Conservation (phyloP, 2,797 vertebrate genomes). For the Sebastes jordani region DNA sequence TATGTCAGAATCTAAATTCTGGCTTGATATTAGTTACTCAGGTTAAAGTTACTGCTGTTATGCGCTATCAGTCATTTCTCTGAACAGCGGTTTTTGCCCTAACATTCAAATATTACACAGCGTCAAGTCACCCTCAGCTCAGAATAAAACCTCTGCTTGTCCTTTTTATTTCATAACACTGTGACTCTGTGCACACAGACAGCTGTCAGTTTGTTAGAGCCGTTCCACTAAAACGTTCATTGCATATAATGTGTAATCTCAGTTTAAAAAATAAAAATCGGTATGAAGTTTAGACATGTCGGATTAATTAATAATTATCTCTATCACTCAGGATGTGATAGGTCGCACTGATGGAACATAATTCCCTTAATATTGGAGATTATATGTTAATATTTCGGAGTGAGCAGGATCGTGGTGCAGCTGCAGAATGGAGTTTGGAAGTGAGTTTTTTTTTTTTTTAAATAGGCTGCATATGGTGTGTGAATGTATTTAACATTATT, state of each 20-base stretch:
- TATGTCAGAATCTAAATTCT: neutral
- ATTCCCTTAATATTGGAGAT: neutral
- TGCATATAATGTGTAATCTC: neutral
- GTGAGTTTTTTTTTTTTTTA: too few relatives aligned
- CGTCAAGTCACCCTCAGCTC: neutral
- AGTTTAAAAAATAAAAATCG: neutral
- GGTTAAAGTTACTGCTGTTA: neutral
- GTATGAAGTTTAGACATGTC: neutral
- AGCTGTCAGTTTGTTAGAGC: neutral
- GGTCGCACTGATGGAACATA: neutral
- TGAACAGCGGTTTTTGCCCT: neutral
- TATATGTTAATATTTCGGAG: neutral
- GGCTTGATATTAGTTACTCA: neutral
- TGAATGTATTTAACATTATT: too few relatives aligned
- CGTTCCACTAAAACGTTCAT: neutral
- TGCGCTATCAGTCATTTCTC: neutral
- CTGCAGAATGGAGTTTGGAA: neutral
- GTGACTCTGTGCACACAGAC: neutral
- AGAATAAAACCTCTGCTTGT: neutral
- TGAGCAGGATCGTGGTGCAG: neutral
- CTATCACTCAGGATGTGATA: neutral
- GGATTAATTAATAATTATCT: neutral
- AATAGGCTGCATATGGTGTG: too few relatives aligned
- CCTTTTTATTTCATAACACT: neutral
- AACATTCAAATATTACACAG: too few relatives aligned